phyloP scores from a whole-genome alignment of 2,113 vertebrate species.

The Scolopax mira region DNA sequence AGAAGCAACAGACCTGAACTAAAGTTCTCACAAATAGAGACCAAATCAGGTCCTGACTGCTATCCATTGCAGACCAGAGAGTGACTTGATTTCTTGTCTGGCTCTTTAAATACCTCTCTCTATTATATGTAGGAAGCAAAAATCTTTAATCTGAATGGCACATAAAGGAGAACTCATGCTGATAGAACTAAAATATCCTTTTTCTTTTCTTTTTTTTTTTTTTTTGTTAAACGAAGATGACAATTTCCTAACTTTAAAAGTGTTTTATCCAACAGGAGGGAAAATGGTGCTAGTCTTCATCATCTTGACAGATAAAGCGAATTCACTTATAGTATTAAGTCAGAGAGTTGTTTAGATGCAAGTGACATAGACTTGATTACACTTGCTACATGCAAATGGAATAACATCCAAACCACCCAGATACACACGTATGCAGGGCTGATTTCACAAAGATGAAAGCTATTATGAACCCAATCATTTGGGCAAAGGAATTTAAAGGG shows the following conservation, averaged over 20 bases:
- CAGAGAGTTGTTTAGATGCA: conserved; percentile 1
- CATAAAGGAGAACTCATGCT: neutral
- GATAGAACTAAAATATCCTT: neutral
- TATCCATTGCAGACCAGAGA: neutral
- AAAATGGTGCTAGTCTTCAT: neutral
- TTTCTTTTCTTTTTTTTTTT: neutral
- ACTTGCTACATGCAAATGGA: neutral
- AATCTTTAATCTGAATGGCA: neutral
- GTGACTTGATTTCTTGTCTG: neutral
- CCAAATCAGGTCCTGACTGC: neutral
- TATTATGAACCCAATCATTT: neutral
- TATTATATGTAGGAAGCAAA: neutral
- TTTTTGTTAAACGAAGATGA: neutral
- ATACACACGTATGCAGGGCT: neutral
- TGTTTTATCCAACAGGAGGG: neutral
- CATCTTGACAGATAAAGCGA: conserved; percentile 6
- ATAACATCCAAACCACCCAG: neutral
- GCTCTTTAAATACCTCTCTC: neutral
- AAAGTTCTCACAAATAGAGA: neutral
- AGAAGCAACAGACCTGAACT: neutral
- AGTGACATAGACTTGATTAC: neutral
- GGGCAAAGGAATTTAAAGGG: neutral
- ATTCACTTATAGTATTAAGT: neutral
- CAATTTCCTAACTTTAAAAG: neutral
- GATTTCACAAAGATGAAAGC: neutral